phyloP scores from a whole-genome alignment of 1,140 invertebrate genomes.

The Elysia chlorotica region DNA sequence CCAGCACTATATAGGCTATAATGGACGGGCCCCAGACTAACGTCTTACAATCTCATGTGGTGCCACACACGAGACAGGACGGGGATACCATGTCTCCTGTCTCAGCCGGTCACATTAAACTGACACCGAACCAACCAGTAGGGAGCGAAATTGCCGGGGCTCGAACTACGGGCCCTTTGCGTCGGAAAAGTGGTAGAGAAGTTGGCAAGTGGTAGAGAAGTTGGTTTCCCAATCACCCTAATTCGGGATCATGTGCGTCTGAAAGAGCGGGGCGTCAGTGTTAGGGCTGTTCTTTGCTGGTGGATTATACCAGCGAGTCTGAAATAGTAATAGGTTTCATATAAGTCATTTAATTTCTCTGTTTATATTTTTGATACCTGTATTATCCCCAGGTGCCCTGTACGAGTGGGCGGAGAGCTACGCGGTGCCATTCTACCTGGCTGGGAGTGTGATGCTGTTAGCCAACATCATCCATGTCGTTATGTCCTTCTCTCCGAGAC shows the following conservation, averaged over 20 bases:
- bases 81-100: no score
- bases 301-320: not conserved
- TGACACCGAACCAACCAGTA: no score
- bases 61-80: no score
- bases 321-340: not conserved
- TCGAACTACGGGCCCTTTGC: no score
- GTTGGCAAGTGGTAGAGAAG: no score
- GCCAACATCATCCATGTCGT: not conserved
- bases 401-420: not conserved
- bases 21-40: no score
- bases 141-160: no score
- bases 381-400: constrained; percentile 1
- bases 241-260: not conserved
- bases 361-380: not conserved
- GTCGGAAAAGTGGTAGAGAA: no score
- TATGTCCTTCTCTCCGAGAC: constrained; percentile 3
- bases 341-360: not conserved
- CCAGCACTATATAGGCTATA: not conserved
- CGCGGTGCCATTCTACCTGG: not conserved
- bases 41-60: no score
- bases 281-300: not conserved
- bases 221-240: no score
- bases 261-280: not conserved
- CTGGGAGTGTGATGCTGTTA: not conserved
- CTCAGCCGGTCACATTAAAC: no score